phyloP scores from a whole-genome alignment of 2,113 vertebrate genomes.

The Chaetura pelagica region DNA sequence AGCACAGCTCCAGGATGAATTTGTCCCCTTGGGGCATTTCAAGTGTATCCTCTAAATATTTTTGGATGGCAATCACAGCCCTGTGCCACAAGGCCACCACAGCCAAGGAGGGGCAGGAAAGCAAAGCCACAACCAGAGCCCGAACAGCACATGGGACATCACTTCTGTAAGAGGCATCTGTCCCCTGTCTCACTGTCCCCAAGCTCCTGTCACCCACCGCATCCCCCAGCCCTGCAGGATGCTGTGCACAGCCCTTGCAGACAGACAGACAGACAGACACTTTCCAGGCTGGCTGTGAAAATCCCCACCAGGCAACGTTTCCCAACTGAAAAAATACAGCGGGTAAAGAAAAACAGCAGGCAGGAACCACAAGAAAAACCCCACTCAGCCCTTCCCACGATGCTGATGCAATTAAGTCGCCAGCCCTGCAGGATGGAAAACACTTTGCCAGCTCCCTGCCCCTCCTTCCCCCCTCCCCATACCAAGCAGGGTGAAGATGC shows the following conservation, averaged over 20 bases:
- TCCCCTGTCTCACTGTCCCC: rapidly evolving
- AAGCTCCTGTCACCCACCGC: rapidly evolving
- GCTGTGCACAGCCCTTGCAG: background rate
- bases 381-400: slow-evolving; percentile 46
- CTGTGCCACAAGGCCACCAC: background rate
- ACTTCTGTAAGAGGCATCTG: rapidly evolving
- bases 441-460: background rate
- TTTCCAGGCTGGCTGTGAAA: background rate
- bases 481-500: background rate
- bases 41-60: background rate
- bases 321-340: background rate
- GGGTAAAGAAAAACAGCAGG: background rate
- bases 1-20: background rate
- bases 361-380: slow-evolving; percentile 64
- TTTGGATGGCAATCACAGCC: background rate
- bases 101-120: rapidly evolving
- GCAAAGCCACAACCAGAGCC: background rate
- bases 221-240: background rate
- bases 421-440: slow-evolving; percentile 3
- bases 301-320: background rate
- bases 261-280: background rate
- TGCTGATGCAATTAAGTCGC: background rate
- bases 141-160: background rate
- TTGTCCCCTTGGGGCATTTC: rapidly evolving
- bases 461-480: rapidly evolving